Base-by-base conservation (phyloP, 2,113 vertebrate genomes). In the Malurus melanocephalus region DNA sequence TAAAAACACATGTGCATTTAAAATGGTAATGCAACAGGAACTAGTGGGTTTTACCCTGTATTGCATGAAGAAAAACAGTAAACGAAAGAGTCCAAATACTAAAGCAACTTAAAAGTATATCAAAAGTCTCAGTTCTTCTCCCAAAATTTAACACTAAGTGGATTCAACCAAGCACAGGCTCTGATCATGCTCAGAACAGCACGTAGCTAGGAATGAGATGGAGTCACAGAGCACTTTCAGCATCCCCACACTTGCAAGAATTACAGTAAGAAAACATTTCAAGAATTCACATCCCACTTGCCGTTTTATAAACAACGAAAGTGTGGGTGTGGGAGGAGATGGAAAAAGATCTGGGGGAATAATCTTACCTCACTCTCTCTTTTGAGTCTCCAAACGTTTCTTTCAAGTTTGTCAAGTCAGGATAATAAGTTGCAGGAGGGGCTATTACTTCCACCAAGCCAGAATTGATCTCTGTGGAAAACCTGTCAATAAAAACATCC, bases 311-410 rank as follows among this genome's bases (percentile, higher is more conserved):
- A 93, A 95, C 94, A 93, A 90, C 12, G 1, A 2, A 75, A 79
- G 66, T 53, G 59, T 67, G 51, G 20, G 51, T 78, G 88, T 87
- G 55, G 59, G 74, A 90, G 71, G 66, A 81, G 46, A 94, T 42
- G 28, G 55, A 66, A 90, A 86, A 88, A 81, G 38, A 81, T 79
- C 77, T 64, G 13, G 33, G 11, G 26, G 46, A 87, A 94, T 21
- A 75, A 80, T 48, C 98, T 97, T 96, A 99, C 99, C 97, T 98
- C 89, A 99, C 98, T 97, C 99, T 98, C 89, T 99, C 99, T 95
- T 97, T 99, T 46, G 99, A 99, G 93, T 99, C 99, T 95, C 99
- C 99, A 95, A 99, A 99, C 9, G 99, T 99, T 94, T 99, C 99
- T 95, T 98, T 99, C 96, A 99, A 97, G 96, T 98, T 98, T 94